Conservation (phyloP, 1,140 invertebrate species). For the Bilobella aurantiaca region DNA sequence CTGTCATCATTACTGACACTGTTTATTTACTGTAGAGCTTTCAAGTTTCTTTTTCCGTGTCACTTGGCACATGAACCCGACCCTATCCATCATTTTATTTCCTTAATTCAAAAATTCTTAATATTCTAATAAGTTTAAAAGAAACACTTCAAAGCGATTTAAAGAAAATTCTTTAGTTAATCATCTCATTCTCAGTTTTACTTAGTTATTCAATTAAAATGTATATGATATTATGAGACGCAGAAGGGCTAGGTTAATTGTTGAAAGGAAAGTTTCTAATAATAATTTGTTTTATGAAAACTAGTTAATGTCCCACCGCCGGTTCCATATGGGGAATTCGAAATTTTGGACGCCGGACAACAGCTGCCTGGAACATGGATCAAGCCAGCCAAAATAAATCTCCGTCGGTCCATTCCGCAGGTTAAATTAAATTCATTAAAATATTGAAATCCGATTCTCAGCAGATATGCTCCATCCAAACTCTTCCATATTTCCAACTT, state of each 20-base stretch:
- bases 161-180: background rate
- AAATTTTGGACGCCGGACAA: slow-evolving; percentile 21
- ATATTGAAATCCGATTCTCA: background rate
- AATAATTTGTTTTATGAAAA: slow-evolving; percentile 10
- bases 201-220: background rate
- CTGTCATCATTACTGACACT: too few relatives aligned
- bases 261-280: background rate
- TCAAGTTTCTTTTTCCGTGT: too few relatives aligned
- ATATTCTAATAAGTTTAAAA: background rate
- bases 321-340: slow-evolving; percentile 31
- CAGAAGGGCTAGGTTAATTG: too few relatives aligned
- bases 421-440: slow-evolving; percentile 20
- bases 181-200: background rate
- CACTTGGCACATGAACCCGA: background rate
- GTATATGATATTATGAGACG: background rate
- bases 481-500: slow-evolving; percentile 14
- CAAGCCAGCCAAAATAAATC: slow-evolving; percentile 29
- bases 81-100: background rate
- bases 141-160: background rate
- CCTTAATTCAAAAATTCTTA: too few relatives aligned
- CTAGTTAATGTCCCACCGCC: slow-evolving; percentile 41
- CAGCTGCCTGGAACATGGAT: slow-evolving; percentile 32
- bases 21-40: too few relatives aligned
- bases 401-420: slow-evolving; percentile 36
- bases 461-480: background rate